phyloP scores from a whole-genome alignment of 2,113 vertebrate species.

The Forbesichthys papilliferus region DNA sequence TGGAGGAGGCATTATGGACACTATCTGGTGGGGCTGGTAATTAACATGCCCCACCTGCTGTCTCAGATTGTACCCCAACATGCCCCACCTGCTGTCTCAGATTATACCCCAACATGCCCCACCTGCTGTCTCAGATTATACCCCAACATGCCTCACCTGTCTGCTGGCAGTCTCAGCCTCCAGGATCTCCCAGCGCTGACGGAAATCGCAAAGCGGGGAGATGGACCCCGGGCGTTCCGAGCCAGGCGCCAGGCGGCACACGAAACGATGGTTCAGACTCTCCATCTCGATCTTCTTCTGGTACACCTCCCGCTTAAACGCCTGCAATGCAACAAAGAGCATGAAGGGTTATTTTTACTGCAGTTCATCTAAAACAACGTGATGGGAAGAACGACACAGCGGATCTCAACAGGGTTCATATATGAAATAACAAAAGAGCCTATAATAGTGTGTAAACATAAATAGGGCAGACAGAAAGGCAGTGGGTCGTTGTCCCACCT shows the following conservation, averaged over 20 bases:
- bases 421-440: no score
- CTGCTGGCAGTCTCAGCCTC: conserved; percentile 82
- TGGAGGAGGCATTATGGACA: no score
- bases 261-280: conserved; percentile 79
- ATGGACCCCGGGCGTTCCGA: conserved; percentile 58
- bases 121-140: background rate
- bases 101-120: no score
- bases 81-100: no score
- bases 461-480: background rate
- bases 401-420: no score
- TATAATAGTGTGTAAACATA: no score
- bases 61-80: no score
- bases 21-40: no score
- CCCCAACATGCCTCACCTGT: conserved; percentile 72
- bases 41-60: no score
- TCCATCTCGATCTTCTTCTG: conserved; percentile 89
- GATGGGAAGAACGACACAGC: background rate
- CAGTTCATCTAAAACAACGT: background rate
- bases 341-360: conserved; percentile 1
- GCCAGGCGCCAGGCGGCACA: conserved; percentile 68
- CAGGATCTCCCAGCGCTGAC: conserved; percentile 83
- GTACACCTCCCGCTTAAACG: conserved; percentile 86
- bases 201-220: conserved; percentile 72
- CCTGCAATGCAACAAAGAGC: conserved; percentile 59
- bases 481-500: conserved; percentile 69